phyloP scores from a whole-genome alignment of 2,888 invertebrate genomes.

The Thera britannica region DNA sequence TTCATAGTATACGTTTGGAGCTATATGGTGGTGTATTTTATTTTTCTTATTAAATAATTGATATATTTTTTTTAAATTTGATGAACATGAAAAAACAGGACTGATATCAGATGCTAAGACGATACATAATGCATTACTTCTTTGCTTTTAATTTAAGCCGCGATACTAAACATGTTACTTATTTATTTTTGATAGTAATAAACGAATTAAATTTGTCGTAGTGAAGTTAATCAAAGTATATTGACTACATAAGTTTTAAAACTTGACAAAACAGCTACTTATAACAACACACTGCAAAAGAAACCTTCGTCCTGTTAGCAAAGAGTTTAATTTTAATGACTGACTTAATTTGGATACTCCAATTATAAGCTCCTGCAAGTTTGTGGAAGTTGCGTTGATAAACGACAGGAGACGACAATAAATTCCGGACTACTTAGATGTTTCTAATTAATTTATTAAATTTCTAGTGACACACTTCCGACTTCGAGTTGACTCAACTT shows the following conservation, averaged over 20 bases:
- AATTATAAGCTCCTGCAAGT: conserved; percentile 40
- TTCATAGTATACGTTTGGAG: no score
- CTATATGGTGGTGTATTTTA: no score
- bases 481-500: neutral
- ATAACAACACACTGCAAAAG: conserved; percentile 14
- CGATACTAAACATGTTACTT: conserved; percentile 35
- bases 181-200: conserved; percentile 40
- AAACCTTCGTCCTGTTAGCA: conserved; percentile 40
- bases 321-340: conserved; percentile 54
- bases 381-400: conserved; percentile 38
- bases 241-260: conserved; percentile 14
- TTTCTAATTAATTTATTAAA: conserved; percentile 45
- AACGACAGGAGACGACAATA: conserved; percentile 46
- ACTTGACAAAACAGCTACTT: conserved; percentile 5
- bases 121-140: conserved; percentile 26
- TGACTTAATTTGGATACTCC: conserved; percentile 48
- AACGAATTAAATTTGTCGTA: conserved; percentile 33
- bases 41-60: no score
- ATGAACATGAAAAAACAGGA: neutral
- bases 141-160: conserved; percentile 38
- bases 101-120: conserved; percentile 5
- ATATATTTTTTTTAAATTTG: no score
- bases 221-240: conserved; percentile 26
- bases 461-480: conserved; percentile 1
- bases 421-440: conserved; percentile 46